phyloP scores from a whole-genome alignment of 2,113 vertebrate genomes.

The Melanerpes formicivorus region DNA sequence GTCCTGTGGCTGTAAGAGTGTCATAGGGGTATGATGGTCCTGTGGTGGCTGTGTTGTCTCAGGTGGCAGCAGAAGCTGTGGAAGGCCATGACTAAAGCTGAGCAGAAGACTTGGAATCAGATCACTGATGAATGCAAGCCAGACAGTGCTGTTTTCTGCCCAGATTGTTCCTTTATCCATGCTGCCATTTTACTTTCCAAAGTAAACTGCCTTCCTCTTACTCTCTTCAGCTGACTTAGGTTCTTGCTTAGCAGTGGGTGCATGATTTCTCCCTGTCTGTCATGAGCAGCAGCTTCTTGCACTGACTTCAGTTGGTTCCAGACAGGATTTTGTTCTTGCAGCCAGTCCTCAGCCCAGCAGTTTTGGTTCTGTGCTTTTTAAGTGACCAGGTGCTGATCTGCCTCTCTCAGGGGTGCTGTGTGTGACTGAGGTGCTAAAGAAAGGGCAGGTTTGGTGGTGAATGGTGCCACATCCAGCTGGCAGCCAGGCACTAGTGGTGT shows the following conservation, averaged over 20 bases:
- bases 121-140: background rate
- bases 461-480: too few relatives aligned
- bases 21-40: background rate
- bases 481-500: too few relatives aligned
- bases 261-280: background rate
- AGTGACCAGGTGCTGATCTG: background rate
- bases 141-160: background rate
- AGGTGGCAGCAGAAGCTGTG: background rate
- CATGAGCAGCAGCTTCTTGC: background rate
- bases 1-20: background rate
- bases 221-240: background rate
- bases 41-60: background rate
- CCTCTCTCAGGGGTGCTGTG: background rate
- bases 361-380: background rate
- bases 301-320: background rate
- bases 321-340: background rate
- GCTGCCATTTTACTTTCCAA: background rate
- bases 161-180: background rate
- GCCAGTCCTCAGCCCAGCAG: fast-evolving
- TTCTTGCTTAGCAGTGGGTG: background rate
- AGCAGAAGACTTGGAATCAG: background rate
- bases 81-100: background rate
- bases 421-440: background rate
- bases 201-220: background rate
- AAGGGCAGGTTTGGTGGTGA: background rate